Evolutionary conservation across 2,113 vertebrate genomes (phyloP), one percentile per base, ranked within the genome.

Genomic region (Myocastor coypus): DNA sequence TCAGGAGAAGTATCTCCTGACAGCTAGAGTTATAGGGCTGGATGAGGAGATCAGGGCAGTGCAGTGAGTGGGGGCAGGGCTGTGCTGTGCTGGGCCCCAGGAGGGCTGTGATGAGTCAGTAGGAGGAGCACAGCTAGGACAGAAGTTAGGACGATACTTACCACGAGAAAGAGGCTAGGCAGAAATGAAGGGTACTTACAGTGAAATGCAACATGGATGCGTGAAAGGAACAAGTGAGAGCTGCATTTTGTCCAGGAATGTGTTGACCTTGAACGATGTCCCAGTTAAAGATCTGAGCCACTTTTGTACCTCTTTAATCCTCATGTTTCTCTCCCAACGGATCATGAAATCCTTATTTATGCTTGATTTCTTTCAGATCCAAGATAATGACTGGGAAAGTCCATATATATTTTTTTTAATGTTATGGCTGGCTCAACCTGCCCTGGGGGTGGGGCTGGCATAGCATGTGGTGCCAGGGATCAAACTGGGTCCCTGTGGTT

Each of bases 281-380:
- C 42, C 19, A 55, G 22, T 22, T 75, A 64, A 75, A 93, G 69
- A 57, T 63, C 55, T 34, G 85, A 57, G 40, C 59, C 52, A 40
- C 82, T 75, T 75, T 78, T 3, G 2, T 37, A 34, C 46, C 80
- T 92, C 46, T 52, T 2, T 52, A 82, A 40, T 34, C 17, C 30
- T 92, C 26, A 61, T 22, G 71, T 11, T 59, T 11, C 5, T 85
- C n/a, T 87, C 59, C 24, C 37, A 80, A 22, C 16, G 32, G 75
- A 66, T 52, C 77, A 14, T 87, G 71, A 83, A 94, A n/a, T 78
- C 20, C 26, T 77, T 59, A 61, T 75, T 73, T 75, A 59, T 59
- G 91, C 78, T 92, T 85, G 5, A 91, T 86, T 91, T 73, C 50
- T 90, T 94, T 94, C 34, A 75, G 34, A 68, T 89, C 16, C 42